phyloP scores from a whole-genome alignment of 2,888 invertebrate genomes.

The Slavum lentiscoides region DNA sequence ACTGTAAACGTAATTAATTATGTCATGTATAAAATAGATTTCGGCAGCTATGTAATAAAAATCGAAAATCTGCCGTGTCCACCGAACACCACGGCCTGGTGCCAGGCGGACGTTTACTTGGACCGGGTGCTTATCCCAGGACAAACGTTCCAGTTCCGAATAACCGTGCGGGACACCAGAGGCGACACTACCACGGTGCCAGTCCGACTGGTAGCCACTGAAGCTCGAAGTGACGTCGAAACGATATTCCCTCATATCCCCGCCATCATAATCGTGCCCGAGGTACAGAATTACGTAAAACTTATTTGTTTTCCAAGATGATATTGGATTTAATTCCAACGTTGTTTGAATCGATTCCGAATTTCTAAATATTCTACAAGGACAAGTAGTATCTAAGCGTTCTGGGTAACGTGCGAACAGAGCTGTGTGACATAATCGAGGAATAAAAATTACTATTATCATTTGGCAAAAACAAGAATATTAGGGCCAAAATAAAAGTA shows the following conservation, averaged over 20 bases:
- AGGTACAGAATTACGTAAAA: constrained; percentile 62
- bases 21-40: constrained; percentile 55
- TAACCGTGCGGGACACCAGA: constrained; percentile 73
- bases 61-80: constrained; percentile 83
- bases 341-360: too few relatives aligned
- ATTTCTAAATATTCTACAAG: background rate
- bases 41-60: constrained; percentile 72
- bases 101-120: constrained; percentile 84
- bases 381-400: too few relatives aligned
- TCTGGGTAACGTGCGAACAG: too few relatives aligned
- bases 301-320: background rate
- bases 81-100: constrained; percentile 77
- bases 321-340: too few relatives aligned
- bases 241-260: constrained; percentile 82
- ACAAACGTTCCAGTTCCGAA: constrained; percentile 81
- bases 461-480: too few relatives aligned
- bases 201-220: constrained; percentile 81
- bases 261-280: constrained; percentile 73
- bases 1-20: too few relatives aligned
- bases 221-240: constrained; percentile 80
- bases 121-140: constrained; percentile 76
- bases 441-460: too few relatives aligned
- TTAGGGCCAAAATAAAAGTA: too few relatives aligned
- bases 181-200: constrained; percentile 75
- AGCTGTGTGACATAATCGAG: too few relatives aligned